Conservation (phyloP, 2,113 vertebrate species). For the Fukomys damarensis region DNA sequence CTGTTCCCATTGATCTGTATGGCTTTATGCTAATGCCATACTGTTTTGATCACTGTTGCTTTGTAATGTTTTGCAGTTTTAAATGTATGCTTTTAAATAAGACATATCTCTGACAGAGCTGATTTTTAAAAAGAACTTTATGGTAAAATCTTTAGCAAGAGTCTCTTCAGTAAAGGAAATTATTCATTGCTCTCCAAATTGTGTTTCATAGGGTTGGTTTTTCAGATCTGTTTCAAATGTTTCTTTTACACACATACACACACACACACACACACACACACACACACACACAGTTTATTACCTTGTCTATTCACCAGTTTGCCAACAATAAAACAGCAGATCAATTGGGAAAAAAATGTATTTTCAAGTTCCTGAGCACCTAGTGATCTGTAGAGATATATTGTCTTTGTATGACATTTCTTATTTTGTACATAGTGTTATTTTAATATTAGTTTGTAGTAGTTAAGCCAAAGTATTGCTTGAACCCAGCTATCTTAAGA, state of each 20-base stretch:
- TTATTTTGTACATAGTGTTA: not conserved
- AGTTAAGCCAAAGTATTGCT: not conserved
- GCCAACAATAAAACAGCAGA: not conserved
- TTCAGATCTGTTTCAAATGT: not conserved
- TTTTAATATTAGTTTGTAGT: constrained; percentile 45
- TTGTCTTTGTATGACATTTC: not conserved
- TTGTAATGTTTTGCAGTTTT: not conserved
- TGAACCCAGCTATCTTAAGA: not conserved
- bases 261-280: too few species aligned
- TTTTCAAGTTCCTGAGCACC: not conserved
- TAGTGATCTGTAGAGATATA: not conserved
- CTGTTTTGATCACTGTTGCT: not conserved
- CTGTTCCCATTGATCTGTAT: not conserved
- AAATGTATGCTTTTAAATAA: constrained; percentile 40
- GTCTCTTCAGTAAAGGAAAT: constrained; percentile 23
- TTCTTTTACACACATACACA: too few species aligned
- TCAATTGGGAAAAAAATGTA: not conserved
- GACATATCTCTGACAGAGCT: not conserved
- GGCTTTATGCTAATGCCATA: not conserved
- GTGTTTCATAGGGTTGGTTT: not conserved
- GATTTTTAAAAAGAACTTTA: constrained; percentile 6
- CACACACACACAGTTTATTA: not conserved
- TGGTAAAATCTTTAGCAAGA: not conserved
- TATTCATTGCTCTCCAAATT: not conserved
- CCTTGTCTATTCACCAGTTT: not conserved